Evolutionary conservation across 2,797 vertebrate genomes (phyloP).

Genomic region (Hipposideros larvatus): DNA sequence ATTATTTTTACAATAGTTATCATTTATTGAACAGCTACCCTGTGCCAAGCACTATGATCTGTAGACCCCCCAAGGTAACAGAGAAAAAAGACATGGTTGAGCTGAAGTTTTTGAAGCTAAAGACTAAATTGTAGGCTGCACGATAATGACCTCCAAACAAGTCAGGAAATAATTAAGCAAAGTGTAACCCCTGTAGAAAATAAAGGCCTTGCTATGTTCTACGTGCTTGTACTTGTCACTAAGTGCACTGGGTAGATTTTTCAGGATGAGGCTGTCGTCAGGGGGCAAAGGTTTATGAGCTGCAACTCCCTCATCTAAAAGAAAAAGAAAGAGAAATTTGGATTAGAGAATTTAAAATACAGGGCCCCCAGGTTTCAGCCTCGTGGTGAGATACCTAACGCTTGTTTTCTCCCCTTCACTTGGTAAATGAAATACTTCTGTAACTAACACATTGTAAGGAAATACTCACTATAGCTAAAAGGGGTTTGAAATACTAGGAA

Average conservation of each 20-base stretch:
- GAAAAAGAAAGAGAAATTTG: not conserved
- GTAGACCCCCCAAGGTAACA: not conserved
- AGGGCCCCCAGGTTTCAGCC: not conserved
- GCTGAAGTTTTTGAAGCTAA: not conserved
- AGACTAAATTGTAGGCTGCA: not conserved
- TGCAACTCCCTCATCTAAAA: not conserved
- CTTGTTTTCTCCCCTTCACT: not conserved
- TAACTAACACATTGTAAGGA: not conserved
- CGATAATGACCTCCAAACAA: not conserved
- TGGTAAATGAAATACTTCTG: not conserved
- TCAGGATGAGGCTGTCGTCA: not conserved
- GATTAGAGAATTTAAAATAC: not conserved
- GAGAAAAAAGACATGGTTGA: not conserved
- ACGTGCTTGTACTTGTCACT: not conserved
- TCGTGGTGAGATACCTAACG: not conserved
- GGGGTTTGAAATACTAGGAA: not conserved
- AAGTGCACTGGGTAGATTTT: not conserved
- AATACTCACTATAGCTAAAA: not conserved
- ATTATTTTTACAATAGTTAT: constrained; percentile 26
- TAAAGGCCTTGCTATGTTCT: not conserved
- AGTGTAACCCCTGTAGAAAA: not conserved
- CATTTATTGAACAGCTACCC: not conserved
- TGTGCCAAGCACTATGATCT: not conserved
- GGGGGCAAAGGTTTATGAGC: not conserved
- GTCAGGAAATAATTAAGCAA: not conserved